Base-by-base conservation (phyloP, 2,888 invertebrate species). In the Lasioglossum figueresi region DNA sequence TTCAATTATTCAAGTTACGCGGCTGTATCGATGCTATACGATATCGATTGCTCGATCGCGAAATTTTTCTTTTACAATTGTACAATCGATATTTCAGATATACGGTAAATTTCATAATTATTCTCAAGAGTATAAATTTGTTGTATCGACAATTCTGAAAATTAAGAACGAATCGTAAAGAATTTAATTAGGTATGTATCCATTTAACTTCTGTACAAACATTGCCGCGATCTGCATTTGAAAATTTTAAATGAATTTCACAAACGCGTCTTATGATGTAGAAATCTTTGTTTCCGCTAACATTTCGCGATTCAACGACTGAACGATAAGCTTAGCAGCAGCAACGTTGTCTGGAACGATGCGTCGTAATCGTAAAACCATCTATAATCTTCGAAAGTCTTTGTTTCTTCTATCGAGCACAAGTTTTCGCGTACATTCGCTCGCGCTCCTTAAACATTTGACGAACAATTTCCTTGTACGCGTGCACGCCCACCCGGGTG, bases 391-490 rank as follows among this genome's bases (percentile, higher is more conserved):
- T 8, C 4, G n/a, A 37, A 68, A 37, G 37, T 37, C 68, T 37
- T 68, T 37, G 37, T 68, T 68, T 37, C 68, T 34, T 68, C 23
- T 10, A 23, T 23, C 23, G 23, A 34, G 68, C 23, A 37, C 68
- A 37, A 68, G 16, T 68, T 68, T n/a, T 23, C 23, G 12, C 27
- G 31, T 66, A 31, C 27, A 23, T 10, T 52, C 19, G 34, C 68
- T 23, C 37, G 19, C 10, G 8, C 23, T 31, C n/a, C 59, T 59
- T 16, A 23, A 72, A 70, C 63, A 52, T 52, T 14, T 48, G 68
- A 4, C 12, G 27, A 59, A 73, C 79, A 76, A 79, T 79, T 76
- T 59, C 6, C 76, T 68, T 68, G n/a, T n/a, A 52, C 40, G 66
- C 48, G 79, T 71, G 63, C 74, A 16, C 0, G 43, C 0, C 14